Percentiles rank a stretch among this genome's conserved stretches.
phyloP scores from a whole-genome alignment of 2,113 vertebrate genomes.

The Rana temporaria region DNA sequence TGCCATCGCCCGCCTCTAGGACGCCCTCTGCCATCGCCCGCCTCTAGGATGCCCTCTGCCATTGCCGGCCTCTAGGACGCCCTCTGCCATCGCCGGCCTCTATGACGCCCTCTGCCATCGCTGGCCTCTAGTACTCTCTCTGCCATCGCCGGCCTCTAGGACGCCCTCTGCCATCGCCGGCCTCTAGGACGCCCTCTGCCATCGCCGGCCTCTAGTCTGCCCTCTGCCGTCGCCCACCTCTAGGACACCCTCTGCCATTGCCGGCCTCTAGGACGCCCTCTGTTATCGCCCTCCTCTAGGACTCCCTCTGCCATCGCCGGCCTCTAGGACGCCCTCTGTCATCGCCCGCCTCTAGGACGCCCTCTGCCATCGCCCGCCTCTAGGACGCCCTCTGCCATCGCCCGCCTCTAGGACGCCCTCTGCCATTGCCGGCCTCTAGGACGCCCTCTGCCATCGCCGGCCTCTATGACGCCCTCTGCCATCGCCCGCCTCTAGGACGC shows the following conservation, averaged over 20 bases:
- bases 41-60: neutral
- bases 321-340: neutral
- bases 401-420: neutral
- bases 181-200: neutral
- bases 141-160: neutral
- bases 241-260: neutral
- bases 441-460: neutral
- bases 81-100: neutral
- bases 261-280: neutral
- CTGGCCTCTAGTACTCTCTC: too few relatives aligned
- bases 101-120: neutral
- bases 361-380: neutral
- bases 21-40: neutral
- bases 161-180: neutral
- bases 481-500: neutral
- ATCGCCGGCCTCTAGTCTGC: neutral
- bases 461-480: neutral
- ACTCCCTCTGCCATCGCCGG: neutral
- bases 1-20: neutral
- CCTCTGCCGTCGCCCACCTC: neutral
- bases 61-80: neutral
- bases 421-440: neutral
- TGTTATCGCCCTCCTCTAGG: neutral
- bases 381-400: neutral
- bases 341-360: neutral